These are phyloP conservation scores for Celastrina argiolus DNA, from an alignment of 2,888 invertebrate species.

Conservation along the genomic window DNA sequence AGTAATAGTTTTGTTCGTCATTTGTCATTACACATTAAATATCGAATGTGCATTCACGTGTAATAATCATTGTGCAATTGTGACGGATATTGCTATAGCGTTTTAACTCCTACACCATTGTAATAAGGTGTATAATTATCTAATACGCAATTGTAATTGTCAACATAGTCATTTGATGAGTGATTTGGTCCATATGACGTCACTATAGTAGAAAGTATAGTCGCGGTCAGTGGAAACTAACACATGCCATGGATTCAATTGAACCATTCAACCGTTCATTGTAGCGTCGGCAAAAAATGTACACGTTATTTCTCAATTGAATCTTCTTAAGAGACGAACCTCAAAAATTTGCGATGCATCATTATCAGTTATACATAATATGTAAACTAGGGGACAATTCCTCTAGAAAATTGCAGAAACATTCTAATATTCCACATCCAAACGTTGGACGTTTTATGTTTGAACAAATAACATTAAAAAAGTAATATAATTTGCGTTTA, in stretches of 20 bases:
- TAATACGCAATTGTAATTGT: slow-evolving; percentile 24
- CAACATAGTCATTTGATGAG: slow-evolving; percentile 34
- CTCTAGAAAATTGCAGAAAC: too few species aligned
- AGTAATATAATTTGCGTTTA: too few species aligned
- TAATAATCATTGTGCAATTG: background rate
- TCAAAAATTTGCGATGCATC: too few species aligned
- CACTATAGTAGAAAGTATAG: slow-evolving; percentile 55
- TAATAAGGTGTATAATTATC: background rate
- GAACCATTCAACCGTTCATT: slow-evolving; percentile 61
- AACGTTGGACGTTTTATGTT: too few species aligned
- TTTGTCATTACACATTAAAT: background rate
- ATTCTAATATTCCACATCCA: too few species aligned
- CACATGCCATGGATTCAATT: slow-evolving; percentile 70
- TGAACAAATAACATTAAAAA: too few species aligned
- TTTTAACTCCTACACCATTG: background rate
- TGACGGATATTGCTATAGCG: background rate
- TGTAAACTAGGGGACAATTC: too few species aligned
- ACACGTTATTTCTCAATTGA: background rate
- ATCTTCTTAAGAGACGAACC: background rate
- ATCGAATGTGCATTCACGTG: background rate
- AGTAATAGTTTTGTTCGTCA: background rate
- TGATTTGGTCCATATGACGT: slow-evolving; percentile 65
- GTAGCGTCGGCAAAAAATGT: slow-evolving; percentile 44
- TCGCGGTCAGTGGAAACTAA: slow-evolving; percentile 49
- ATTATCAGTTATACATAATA: too few species aligned